Evolutionary conservation across 2,113 vertebrate genomes (phyloP).

Genomic region (Sander lucioperca): DNA sequence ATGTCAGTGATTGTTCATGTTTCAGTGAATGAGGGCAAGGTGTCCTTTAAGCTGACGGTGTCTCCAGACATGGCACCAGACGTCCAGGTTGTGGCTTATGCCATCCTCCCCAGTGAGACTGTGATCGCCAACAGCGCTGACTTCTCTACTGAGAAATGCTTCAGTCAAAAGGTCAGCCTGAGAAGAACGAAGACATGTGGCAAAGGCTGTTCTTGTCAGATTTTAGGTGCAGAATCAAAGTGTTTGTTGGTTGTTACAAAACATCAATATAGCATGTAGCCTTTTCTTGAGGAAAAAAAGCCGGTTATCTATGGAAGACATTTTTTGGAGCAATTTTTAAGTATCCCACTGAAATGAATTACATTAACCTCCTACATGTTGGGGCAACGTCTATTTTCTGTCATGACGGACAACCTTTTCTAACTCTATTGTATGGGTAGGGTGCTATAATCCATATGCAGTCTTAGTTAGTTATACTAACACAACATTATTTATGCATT

Average conservation of each 20-base stretch:
- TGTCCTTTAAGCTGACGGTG: constrained; percentile 81
- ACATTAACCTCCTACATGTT: no score
- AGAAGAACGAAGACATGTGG: not conserved
- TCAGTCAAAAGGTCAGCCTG: constrained; percentile 86
- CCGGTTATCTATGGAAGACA: no score
- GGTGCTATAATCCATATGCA: not conserved
- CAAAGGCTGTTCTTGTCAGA: no score
- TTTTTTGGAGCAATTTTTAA: no score
- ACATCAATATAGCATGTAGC: no score
- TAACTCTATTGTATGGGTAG: no score
- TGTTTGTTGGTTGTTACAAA: no score
- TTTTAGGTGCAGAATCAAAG: not conserved
- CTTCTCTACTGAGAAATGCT: constrained; percentile 86
- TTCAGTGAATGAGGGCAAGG: constrained; percentile 75
- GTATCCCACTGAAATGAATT: no score
- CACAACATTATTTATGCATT: not conserved
- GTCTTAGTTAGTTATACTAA: not conserved
- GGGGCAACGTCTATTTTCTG: no score
- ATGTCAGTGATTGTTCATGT: not conserved
- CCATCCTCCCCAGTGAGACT: constrained; percentile 82
- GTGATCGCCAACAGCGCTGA: constrained; percentile 84
- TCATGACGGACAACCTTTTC: no score
- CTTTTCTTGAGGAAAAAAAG: no score
- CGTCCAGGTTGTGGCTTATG: constrained; percentile 83
- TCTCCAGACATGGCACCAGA: constrained; percentile 79